A percentile compares a stretch with the other conserved stretches of the same genome.
Evolutionary conservation across 2,113 vertebrate genomes (phyloP).

Genomic region (Gopherus evgoodei): DNA sequence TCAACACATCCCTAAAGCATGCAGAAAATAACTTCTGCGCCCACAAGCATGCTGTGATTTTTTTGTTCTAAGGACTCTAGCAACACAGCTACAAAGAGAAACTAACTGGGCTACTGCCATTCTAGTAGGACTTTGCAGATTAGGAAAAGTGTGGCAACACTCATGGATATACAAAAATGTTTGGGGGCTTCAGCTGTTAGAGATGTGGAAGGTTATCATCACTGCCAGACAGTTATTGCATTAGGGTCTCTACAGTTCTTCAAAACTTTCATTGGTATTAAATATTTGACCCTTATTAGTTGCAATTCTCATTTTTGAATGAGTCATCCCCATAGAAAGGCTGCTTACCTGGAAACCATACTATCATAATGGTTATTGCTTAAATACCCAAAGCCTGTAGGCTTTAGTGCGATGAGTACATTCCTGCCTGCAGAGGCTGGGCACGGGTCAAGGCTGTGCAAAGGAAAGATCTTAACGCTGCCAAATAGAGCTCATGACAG

Average conservation of each 20-base stretch:
- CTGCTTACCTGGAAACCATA: neutral
- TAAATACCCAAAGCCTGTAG: neutral
- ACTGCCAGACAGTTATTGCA: neutral
- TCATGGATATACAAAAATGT: neutral
- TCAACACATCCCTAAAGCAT: neutral
- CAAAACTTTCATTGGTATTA: neutral
- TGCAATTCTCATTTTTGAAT: accelerated
- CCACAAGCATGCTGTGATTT: neutral
- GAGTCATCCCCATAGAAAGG: accelerated
- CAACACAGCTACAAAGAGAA: neutral
- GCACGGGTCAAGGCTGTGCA: neutral
- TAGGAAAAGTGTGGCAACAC: neutral
- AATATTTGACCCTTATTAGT: neutral
- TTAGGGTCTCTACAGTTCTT: accelerated
- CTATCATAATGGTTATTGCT: neutral
- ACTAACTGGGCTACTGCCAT: neutral
- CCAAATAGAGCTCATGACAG: accelerated
- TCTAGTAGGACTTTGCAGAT: neutral
- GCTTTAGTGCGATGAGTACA: neutral
- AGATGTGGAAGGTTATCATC: neutral
- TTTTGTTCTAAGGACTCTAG: neutral
- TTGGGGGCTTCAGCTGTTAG: neutral
- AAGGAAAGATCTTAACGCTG: neutral
- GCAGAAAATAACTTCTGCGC: neutral
- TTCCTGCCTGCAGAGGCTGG: neutral